Evolutionary conservation across 2,797 vertebrate genomes (phyloP), one percentile per base, ranked within the genome.

Genomic region (Hyperoplus immaculatus): DNA sequence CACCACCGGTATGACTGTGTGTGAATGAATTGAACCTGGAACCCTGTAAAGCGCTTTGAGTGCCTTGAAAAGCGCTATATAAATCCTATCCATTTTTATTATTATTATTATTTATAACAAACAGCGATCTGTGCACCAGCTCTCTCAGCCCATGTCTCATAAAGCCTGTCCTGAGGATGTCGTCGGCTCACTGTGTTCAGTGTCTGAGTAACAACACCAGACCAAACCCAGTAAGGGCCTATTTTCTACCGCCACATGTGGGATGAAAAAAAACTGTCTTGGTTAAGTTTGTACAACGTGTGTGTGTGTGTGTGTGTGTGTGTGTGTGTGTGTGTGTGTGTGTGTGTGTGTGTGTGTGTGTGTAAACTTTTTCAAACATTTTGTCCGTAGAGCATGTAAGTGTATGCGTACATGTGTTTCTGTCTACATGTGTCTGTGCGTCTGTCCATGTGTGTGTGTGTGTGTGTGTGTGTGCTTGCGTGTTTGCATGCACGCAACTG

Each of bases 91-190:
- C 21, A 21, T 21, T 21, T n/a, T n/a, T n/a, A n/a, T n/a, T n/a
- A n/a, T n/a, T n/a, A n/a, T n/a, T n/a, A n/a, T n/a, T n/a, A n/a
- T n/a, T n/a, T n/a, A n/a, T n/a, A n/a, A n/a, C n/a, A n/a, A n/a
- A 21, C 21, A 64, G 38, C 14, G 42, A 62, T 60, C 21, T 9
- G 21, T 69, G 57, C 46, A 75, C 69, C 41, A 60, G 21, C 6
- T 62, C 51, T 67, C 41, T 15, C 75, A 18, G 43, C 12, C 66
- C 13, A 60, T 29, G 56, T 43, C 62, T 46, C 41, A 55, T 84
- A 13, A 87, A 78, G 62, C 59, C 45, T 79, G 87, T 90, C 77
- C 84, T 84, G 69, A 89, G 87, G 82, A 92, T 80, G 84, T 87
- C 81, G 67, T 85, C 77, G 59, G 36, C 38, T 76, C 66, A 77